Evolutionary conservation across 2,113 vertebrate species (phyloP).

Genomic region (Leptocoma aspasia): DNA sequence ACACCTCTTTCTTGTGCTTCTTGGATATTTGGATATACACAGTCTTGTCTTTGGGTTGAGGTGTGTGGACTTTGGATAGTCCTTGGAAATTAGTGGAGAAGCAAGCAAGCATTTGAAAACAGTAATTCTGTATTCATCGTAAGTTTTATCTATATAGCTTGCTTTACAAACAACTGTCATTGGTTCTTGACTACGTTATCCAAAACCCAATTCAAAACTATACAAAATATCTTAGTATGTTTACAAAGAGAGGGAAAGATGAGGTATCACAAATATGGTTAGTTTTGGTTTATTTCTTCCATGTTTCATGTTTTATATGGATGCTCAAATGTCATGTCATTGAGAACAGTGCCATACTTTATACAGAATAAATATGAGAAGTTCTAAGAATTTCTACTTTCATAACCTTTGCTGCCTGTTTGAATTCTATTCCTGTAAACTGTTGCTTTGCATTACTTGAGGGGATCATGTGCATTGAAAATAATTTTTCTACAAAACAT

Average conservation of each 20-base stretch:
- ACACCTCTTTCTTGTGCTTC: neutral
- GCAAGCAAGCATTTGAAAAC: neutral
- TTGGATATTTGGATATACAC: neutral
- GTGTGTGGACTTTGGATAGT: neutral
- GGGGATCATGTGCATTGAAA: neutral
- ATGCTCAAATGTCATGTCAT: neutral
- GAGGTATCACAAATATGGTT: neutral
- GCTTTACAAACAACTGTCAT: neutral
- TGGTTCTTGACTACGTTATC: neutral
- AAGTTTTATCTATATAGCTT: neutral
- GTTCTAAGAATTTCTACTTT: neutral
- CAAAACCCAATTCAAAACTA: neutral
- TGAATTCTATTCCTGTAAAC: neutral
- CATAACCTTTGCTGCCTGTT: neutral
- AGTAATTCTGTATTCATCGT: neutral
- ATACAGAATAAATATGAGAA: neutral
- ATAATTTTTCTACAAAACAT: neutral
- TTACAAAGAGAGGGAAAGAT: neutral
- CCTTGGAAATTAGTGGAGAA: neutral
- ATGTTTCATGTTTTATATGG: neutral
- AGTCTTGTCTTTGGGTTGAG: neutral
- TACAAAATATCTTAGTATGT: fast-evolving
- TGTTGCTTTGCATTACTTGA: neutral
- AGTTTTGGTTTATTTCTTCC: neutral
- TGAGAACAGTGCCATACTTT: neutral